Evolutionary conservation across 1,140 invertebrate genomes (phyloP), one percentile per base, ranked within the genome.

Genomic region (Temnothorax curvispinosus): DNA sequence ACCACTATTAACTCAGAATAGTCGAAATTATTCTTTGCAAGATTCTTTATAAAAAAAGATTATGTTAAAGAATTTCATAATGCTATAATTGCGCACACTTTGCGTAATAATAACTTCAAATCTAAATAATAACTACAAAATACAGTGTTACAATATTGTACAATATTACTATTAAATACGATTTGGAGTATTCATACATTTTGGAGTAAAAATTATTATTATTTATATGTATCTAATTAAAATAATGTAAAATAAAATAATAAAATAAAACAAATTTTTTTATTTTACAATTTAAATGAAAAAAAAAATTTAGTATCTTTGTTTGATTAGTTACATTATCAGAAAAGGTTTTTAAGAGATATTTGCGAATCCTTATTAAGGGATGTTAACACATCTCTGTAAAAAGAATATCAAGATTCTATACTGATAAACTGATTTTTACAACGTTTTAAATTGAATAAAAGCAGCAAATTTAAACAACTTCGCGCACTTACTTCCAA

Each of bases 1-100:
- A 54, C 38, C 65, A 81, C 54, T 81, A 72, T 81, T 81, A 81
- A 71, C 65, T 81, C 78, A 32, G 78, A 72, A 56, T 41, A 56
- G 21, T 56, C 78, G 8, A 56, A 81, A 81, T 81, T 58, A 71
- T 6, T 35, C 38, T 71, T 56, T 18, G 35, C 64, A 32, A 81
- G 38, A 44, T 2, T 71, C 21, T 56, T 69, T 81, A 62, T 69
- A 56, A 71, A 72, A 80, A 15, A n/a, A 47, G 18, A 81, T 72
- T 81, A 72, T 47, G 27, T 72, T 38, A 44, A 72, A 44, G 13
- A 56, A 71, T 56, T 65, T 47, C 32, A 65, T 65, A 50, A 78
- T 38, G 18, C 18, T 78, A 65, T 35, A 35, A 81, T 44, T 44
- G 65, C 9, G 0, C 5, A 44, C 21, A 56, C 3, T 11, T 81